Evolutionary conservation across 2,888 invertebrate genomes (phyloP), one percentile per base, ranked within the genome.

Genomic region (Morpho helenor): DNA sequence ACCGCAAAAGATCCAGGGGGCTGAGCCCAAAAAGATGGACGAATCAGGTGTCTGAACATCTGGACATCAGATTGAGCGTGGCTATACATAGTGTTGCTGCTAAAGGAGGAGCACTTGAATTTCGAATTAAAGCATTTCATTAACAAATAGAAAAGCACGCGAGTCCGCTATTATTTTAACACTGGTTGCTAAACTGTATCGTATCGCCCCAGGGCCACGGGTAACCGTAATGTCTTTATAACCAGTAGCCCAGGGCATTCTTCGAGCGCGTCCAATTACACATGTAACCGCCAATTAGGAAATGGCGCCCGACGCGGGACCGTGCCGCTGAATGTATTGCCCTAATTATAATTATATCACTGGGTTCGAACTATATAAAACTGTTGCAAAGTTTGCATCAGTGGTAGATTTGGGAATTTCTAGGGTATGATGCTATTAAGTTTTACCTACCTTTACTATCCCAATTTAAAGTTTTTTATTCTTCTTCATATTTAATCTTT

Each of bases 291-390:
- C 70, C 77, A 79, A 79, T 79, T 79, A 77, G 64, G 63, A 59
- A 58, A 59, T 66, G 76, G 74, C 77, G 74, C 76, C 76, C 74
- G 68, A 60, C 72, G 64, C 64, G 66, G 73, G 74, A 71, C 67
- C 78, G 76, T 80, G 82, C 68, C 71, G 63, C 61, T 68, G 76
- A 76, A 83, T 79, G 74, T 70, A 72, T 72, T 70, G 64, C 64
- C 61, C 72, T 72, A 77, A 80, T 80, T 77, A 73, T 31, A 31
- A 31, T 31, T 31, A 31, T 67, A 52, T 43, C 42, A 22, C 41
- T 22, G 51, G 41, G 42, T 5, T 31, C 31, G 31, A 31, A 5
- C 31, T 3, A 31, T 5, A 49, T 39, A 8, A 49, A 39, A 49
- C 49, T 49, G 39, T 47, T 49, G 9, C 8, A 40, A 9, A n/a